Evolutionary conservation across 2,113 vertebrate species (phyloP).

Genomic region (Sus scrofa): DNA sequence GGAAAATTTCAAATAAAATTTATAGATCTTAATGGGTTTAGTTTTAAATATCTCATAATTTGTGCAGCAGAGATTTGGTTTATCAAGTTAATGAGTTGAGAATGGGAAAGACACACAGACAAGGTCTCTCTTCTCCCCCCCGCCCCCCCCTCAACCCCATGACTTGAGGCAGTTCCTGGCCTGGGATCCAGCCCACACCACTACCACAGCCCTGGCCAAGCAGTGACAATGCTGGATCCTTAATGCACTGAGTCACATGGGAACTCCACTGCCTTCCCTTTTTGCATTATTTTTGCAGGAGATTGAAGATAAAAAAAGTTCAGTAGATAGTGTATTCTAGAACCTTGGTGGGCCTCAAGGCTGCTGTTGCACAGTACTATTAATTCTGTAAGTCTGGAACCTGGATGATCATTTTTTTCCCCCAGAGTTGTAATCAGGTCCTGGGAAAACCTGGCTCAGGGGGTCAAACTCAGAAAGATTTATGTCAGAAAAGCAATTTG

Average conservation of each 20-base stretch:
- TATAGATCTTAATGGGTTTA: slow-evolving; percentile 16
- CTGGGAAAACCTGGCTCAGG: slow-evolving; percentile 43
- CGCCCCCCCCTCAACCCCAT: too few species aligned
- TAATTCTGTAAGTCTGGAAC: slow-evolving; percentile 6
- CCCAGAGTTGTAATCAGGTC: not conserved
- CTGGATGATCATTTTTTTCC: not conserved
- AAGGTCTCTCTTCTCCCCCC: not conserved
- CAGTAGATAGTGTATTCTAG: not conserved
- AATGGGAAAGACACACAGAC: not conserved
- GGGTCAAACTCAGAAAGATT: not conserved
- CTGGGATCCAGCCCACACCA: too few species aligned
- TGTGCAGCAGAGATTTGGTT: not conserved
- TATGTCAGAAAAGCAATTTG: slow-evolving; percentile 27
- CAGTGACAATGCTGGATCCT: too few species aligned
- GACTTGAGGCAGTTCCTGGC: too few species aligned
- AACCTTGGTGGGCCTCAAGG: not conserved
- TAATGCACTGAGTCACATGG: too few species aligned
- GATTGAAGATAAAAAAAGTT: not conserved
- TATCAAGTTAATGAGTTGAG: not conserved
- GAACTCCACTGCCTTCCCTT: not conserved
- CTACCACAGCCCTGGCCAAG: too few species aligned
- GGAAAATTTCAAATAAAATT: not conserved
- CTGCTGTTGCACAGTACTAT: not conserved
- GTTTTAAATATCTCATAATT: not conserved
- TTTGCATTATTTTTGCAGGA: not conserved